Base-by-base conservation (phyloP, 2,797 vertebrate genomes). In the Hoplostethus atlanticus region DNA sequence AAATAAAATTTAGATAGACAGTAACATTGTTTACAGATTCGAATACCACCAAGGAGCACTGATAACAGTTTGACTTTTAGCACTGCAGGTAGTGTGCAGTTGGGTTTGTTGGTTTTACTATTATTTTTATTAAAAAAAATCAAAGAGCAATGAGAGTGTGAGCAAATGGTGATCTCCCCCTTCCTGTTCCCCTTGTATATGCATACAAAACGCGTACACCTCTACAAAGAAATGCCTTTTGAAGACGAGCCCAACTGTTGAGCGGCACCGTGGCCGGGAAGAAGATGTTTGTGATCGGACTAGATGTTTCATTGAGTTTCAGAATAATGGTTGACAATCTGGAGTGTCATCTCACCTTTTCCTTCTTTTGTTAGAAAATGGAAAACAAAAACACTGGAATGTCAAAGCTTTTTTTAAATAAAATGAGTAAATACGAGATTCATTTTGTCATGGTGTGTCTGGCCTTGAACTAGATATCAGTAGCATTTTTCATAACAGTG, bases 311-410 rank as follows among this genome's bases (percentile, higher is more conserved):
- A 68, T 66, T 57, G 73, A 84, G 78, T 81, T 83, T 87, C 77
- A 78, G 53, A 77, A 51, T 61, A 51, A 75, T 72, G 85, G 87
- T 76, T 83, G 90, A 93, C 89, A 93, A 89, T 92, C 91, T 77
- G 81, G 69, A 86, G 82, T 51, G 77, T 91, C 87, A 77, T 88
- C 77, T 87, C 73, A 76, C 54, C 81, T 70, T 71, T 62, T 73
- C 66, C 80, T 58, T 78, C 74, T 93, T 92, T 91, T 90, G 85
- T 92, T 92, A 91, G 89, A 93, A 94, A 94, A 91, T 88, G 81
- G 84, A 92, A 93, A 93, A 92, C 74, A 87, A 89, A 94, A 94
- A 94, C 93, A 95, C 94, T 95, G 93, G 93, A 95, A 94, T 94
- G 92, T 94, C 83, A 87, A 90, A 88, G 78, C 88, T 91, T 91